Evolutionary conservation across 1,140 invertebrate species (phyloP), one percentile per base, ranked within the genome.

Genomic region (Drosophila orena): DNA sequence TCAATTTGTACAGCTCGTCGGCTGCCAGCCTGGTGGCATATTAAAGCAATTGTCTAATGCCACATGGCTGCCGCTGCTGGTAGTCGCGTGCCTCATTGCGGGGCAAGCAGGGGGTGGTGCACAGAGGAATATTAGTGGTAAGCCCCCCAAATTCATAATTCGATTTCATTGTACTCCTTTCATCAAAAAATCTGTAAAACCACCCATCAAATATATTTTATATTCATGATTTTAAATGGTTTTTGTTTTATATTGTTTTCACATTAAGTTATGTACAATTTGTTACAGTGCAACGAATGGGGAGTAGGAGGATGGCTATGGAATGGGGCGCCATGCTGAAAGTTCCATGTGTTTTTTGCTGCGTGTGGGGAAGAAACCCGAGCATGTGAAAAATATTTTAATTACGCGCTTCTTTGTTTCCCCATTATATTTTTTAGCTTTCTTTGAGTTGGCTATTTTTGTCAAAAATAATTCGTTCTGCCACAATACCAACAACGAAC

Each of bases 41-140:
- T 85, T 85, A 78, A 88, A 88, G 81, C 83, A 85, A 85, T 85
- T 85, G 83, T 88, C 83, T 81, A 85, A 85, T 85, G 69, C 83
- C 78, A 85, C 83, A 86, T 86, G 83, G 79, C 69, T 83, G 79
- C 55, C 59, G 65, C 59, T 88, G 83, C 83, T 76, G 83, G 79
- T 79, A 79, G 83, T 86, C 81, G 81, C 81, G 81, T 85, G 81
- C 81, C 81, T 68, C 68, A 40, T 53, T 27, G 35, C 20, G n/a
- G 3, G 30, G 44, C 22, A 24, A 38, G 12, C 20, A 37, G 12
- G 65, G 22, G 49, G 47, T 35, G 60, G 65, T 35, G 12, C 46
- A 50, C 22, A 14, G 22, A 20, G 17, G 20, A 11, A n/a, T 30
- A 42, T 10, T 2, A 22, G 15, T 3, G 15, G 15, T 8, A 8